A percentile compares a stretch with the other conserved stretches of the same genome.
Conservation (phyloP, 2,113 vertebrate species). For the Eretmochelys imbricata region DNA sequence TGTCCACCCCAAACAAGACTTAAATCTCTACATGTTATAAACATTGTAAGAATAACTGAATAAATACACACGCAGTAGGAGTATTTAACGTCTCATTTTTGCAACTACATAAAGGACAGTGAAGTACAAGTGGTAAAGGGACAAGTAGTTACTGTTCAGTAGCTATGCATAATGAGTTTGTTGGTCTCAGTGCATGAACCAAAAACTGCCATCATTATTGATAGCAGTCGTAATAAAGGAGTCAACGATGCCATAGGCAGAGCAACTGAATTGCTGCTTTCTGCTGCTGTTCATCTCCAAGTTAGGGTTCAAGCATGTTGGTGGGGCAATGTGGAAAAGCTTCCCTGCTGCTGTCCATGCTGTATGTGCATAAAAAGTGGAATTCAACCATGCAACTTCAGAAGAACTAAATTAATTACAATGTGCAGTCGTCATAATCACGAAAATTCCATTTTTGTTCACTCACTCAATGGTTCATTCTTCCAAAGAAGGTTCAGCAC, state of each 20-base stretch:
- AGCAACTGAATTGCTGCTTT: no score
- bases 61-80: not conserved
- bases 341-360: not conserved
- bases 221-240: no score
- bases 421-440: not conserved
- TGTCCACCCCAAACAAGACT: constrained; percentile 80
- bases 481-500: constrained; percentile 29
- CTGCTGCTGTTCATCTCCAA: not conserved
- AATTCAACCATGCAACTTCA: constrained; percentile 17
- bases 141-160: not conserved
- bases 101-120: not conserved
- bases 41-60: constrained; percentile 84
- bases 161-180: not conserved
- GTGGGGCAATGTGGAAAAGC: not conserved
- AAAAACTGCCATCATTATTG: not conserved
- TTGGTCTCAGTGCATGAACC: not conserved
- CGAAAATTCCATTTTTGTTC: constrained; percentile 32
- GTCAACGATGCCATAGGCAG: no score
- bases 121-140: rapidly evolving
- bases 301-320: not conserved
- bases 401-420: constrained; percentile 31
- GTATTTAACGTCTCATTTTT: not conserved
- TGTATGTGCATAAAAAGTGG: constrained; percentile 6
- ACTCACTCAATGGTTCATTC: not conserved
- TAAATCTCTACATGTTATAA: constrained; percentile 85